Percentiles rank a stretch among this genome's conserved stretches.
Conservation (phyloP, 2,888 invertebrate species). For the Ophion obscuratus region DNA sequence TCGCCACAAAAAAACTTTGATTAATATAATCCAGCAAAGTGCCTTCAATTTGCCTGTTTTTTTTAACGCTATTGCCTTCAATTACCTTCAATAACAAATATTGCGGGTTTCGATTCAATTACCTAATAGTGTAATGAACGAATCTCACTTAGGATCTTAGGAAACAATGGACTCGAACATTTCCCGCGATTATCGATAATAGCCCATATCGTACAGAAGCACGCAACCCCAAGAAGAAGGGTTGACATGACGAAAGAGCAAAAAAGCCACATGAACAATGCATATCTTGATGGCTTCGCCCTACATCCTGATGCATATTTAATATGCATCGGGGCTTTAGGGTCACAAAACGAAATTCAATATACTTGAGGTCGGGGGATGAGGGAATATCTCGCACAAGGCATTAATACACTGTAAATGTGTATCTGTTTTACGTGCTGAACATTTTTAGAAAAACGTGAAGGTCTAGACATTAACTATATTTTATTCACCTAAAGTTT, state of each 20-base stretch:
- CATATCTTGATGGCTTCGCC: background rate
- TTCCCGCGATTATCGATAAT: background rate
- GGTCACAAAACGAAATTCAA: slow-evolving; percentile 26
- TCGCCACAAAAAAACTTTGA: no score
- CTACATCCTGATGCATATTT: slow-evolving; percentile 6
- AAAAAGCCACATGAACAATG: slow-evolving; percentile 1
- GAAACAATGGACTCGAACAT: background rate
- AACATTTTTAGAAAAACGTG: background rate
- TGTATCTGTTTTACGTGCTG: background rate
- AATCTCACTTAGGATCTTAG: no score
- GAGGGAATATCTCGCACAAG: background rate
- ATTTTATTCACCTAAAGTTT: background rate
- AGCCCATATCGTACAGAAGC: background rate
- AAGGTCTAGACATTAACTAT: background rate
- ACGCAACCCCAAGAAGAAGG: slow-evolving; percentile 2
- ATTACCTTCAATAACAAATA: no score
- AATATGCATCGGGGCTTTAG: slow-evolving; percentile 21
- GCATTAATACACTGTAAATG: slow-evolving; percentile 17
- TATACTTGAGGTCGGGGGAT: background rate
- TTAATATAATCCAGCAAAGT: no score
- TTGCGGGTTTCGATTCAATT: no score
- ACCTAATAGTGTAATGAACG: no score
- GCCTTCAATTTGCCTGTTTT: no score
- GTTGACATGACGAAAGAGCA: background rate
- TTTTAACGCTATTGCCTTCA: no score